A percentile compares a stretch with the other conserved stretches of the same genome.
Evolutionary conservation across 2,797 vertebrate species (phyloP).

Genomic region (Coregonus ussuriensis): DNA sequence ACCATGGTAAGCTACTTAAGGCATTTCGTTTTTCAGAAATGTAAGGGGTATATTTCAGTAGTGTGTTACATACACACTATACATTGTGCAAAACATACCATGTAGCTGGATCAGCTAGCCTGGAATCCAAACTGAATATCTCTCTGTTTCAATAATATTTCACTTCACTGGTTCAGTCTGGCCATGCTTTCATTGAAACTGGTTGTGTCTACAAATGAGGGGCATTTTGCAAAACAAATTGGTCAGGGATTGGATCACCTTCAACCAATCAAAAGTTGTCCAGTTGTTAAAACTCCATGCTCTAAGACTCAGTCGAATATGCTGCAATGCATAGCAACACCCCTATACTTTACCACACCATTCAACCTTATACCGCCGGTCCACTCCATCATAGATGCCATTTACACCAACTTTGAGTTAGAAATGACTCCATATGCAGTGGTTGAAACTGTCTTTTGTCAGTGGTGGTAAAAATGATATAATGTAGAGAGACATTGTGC

Average conservation of each 20-base stretch:
- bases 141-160: too few relatives aligned
- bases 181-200: too few relatives aligned
- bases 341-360: too few relatives aligned
- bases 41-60: not conserved
- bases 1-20: not conserved
- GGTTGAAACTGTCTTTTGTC: not conserved
- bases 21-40: not conserved
- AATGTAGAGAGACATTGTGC: not conserved
- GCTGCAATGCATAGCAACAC: not conserved
- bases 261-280: not conserved
- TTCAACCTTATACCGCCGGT: too few relatives aligned
- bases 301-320: not conserved
- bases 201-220: too few relatives aligned
- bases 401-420: too few relatives aligned
- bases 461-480: not conserved
- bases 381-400: too few relatives aligned
- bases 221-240: not conserved
- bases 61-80: too few relatives aligned
- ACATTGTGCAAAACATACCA: too few relatives aligned
- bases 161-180: too few relatives aligned
- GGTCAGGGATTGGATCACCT: not conserved
- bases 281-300: not conserved
- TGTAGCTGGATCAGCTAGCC: too few relatives aligned
- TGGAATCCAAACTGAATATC: too few relatives aligned
- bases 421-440: not conserved